These are phyloP conservation scores for Antechinus stuartii DNA, from an alignment of 2,113 vertebrate genomes.

Conservation along the genomic window DNA sequence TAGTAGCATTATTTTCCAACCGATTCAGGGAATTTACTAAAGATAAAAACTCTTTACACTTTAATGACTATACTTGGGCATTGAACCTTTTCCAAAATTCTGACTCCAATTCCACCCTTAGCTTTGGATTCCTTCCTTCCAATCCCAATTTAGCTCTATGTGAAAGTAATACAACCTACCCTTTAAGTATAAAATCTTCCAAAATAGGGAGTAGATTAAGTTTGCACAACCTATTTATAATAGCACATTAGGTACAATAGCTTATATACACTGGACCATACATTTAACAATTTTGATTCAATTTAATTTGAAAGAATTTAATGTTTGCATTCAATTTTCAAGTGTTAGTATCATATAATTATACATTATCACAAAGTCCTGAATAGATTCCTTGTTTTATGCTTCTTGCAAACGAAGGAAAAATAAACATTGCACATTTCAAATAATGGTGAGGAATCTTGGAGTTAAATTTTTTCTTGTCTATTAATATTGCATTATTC, in stretches of 20 bases:
- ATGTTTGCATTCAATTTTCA: slow-evolving; percentile 39
- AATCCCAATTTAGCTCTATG: not conserved
- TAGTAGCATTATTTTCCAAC: slow-evolving; percentile 23
- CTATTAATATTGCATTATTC: slow-evolving; percentile 62
- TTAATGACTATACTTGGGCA: slow-evolving; percentile 36
- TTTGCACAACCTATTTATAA: slow-evolving; percentile 37
- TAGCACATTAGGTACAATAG: slow-evolving; percentile 23
- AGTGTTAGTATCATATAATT: not conserved
- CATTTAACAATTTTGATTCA: slow-evolving; percentile 7
- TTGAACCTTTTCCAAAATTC: slow-evolving; percentile 27
- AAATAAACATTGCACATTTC: slow-evolving; percentile 53
- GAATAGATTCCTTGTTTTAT: not conserved
- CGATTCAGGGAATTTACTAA: slow-evolving; percentile 8
- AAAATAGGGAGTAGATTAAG: slow-evolving; percentile 2
- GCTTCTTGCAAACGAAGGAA: slow-evolving; percentile 33
- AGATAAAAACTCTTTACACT: not conserved
- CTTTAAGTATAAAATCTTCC: not conserved
- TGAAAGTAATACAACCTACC: not conserved
- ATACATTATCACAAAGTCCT: not conserved
- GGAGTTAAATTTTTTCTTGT: slow-evolving; percentile 57
- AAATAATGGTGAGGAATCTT: slow-evolving; percentile 56
- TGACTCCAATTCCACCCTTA: slow-evolving; percentile 28
- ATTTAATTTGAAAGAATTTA: not conserved
- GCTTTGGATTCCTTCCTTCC: slow-evolving; percentile 5
- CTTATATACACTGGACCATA: slow-evolving; percentile 25